These are phyloP conservation scores for Brachyhypopomus occidentalis DNA, from an alignment of 2,113 vertebrate genomes.

Conservation along the genomic window DNA sequence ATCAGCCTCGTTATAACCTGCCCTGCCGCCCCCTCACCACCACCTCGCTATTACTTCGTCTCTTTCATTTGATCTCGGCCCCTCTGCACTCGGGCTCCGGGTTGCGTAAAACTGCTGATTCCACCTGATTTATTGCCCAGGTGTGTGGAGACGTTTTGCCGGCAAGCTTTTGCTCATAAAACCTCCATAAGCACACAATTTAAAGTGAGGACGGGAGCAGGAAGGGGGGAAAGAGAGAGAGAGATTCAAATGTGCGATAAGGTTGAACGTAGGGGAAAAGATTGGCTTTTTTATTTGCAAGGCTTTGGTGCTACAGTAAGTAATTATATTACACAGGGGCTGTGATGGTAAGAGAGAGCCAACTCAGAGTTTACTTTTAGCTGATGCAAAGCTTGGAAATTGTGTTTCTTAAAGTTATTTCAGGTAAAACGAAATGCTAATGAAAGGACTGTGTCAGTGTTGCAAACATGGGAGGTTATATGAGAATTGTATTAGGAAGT, in stretches of 20 bases:
- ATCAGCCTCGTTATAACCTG: slow-evolving; percentile 1
- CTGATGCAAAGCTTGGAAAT: no score
- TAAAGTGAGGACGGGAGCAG: background rate
- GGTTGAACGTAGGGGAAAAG: background rate
- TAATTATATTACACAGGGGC: background rate
- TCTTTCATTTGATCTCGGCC: slow-evolving; percentile 20
- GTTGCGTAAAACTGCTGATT: slow-evolving; percentile 49
- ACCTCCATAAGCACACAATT: slow-evolving; percentile 37
- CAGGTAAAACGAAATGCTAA: no score
- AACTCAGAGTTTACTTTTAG: no score
- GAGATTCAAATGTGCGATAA: slow-evolving; percentile 20
- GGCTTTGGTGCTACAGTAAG: background rate
- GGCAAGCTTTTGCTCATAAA: slow-evolving; percentile 40
- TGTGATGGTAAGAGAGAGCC: background rate
- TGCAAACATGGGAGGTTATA: no score
- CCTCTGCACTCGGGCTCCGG: slow-evolving; percentile 12
- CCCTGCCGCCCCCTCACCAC: background rate
- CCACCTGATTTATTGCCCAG: slow-evolving; percentile 54
- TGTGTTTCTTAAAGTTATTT: no score
- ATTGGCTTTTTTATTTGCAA: background rate
- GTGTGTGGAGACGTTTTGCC: slow-evolving; percentile 52
- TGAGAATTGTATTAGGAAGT: no score
- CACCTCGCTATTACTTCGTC: no score
- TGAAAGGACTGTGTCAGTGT: no score
- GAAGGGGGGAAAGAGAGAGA: background rate